Percentiles rank a stretch among this genome's conserved stretches.
These are phyloP conservation scores for Tanypteryx hageni DNA, from an alignment of 2,888 invertebrate species.

Conservation along the genomic window DNA sequence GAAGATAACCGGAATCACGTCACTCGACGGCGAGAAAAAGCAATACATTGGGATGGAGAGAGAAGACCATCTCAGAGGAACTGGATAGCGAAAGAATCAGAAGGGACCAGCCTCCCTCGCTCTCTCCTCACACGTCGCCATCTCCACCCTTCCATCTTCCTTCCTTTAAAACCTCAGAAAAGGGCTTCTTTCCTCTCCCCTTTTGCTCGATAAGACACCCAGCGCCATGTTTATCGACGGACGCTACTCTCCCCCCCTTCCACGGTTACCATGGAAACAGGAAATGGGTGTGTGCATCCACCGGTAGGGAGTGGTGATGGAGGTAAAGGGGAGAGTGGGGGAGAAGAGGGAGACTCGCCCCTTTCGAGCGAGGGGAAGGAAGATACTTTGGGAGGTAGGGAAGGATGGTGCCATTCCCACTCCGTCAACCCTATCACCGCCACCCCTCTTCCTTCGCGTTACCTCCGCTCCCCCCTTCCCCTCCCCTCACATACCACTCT, in stretches of 20 bases:
- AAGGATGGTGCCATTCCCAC: too few species aligned
- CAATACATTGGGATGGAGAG: neutral
- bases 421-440: too few species aligned
- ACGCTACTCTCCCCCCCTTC: neutral
- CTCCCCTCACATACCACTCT: too few species aligned
- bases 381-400: too few species aligned
- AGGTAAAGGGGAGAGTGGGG: too few species aligned
- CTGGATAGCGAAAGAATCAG: neutral
- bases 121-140: too few species aligned
- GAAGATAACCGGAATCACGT: too few species aligned
- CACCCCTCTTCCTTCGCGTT: too few species aligned
- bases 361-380: neutral
- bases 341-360: neutral
- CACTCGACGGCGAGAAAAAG: too few species aligned
- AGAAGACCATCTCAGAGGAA: neutral
- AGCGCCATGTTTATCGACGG: slow-evolving; percentile 23
- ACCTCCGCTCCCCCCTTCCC: neutral
- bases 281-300: slow-evolving; percentile 7
- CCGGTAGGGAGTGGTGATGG: too few species aligned
- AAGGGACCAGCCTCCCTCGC: neutral
- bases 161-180: slow-evolving; percentile 1
- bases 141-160: slow-evolving; percentile 20
- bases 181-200: slow-evolving; percentile 2
- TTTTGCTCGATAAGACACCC: slow-evolving; percentile 32
- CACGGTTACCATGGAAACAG: neutral